A percentile compares a stretch with the other conserved stretches of the same genome.
phyloP scores from a whole-genome alignment of 2,797 vertebrate genomes.

The Limnodromus scolopaceus region DNA sequence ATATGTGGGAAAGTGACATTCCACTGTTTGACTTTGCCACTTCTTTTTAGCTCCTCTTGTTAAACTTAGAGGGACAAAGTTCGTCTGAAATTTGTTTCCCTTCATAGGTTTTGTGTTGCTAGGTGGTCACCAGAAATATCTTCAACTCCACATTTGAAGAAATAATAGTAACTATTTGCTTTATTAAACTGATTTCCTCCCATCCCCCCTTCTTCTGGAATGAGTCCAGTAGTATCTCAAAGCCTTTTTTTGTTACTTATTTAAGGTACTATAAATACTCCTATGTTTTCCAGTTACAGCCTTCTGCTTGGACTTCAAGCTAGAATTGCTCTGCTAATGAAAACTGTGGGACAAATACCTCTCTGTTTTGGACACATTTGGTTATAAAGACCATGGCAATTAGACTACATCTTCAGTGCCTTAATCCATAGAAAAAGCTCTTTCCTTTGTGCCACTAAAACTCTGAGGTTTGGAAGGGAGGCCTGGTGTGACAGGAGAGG shows the following conservation, averaged over 20 bases:
- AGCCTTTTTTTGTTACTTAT: not conserved
- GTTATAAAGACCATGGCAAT: not conserved
- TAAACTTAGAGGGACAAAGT: not conserved
- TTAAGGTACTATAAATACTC: not conserved
- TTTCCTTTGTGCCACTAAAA: not conserved
- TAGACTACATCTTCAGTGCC: not conserved
- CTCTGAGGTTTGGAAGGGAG: not conserved
- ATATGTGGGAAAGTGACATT: not conserved
- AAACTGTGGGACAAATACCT: not conserved
- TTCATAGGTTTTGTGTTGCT: not conserved
- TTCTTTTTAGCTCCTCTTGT: not conserved
- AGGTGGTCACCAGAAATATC: not conserved
- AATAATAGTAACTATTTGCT: not conserved
- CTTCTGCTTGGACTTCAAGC: not conserved
- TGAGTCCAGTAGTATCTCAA: not conserved
- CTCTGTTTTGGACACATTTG: not conserved
- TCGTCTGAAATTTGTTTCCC: not conserved
- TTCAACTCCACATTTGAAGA: not conserved
- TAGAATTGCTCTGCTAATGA: not conserved
- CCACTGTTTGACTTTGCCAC: not conserved
- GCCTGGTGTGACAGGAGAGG: not conserved
- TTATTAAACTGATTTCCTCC: not conserved
- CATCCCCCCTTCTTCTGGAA: rapidly evolving
- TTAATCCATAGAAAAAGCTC: not conserved
- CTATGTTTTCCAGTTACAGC: not conserved